Evolutionary conservation across 2,888 invertebrate genomes (phyloP).

Genomic region (Capitulum mitella): DNA sequence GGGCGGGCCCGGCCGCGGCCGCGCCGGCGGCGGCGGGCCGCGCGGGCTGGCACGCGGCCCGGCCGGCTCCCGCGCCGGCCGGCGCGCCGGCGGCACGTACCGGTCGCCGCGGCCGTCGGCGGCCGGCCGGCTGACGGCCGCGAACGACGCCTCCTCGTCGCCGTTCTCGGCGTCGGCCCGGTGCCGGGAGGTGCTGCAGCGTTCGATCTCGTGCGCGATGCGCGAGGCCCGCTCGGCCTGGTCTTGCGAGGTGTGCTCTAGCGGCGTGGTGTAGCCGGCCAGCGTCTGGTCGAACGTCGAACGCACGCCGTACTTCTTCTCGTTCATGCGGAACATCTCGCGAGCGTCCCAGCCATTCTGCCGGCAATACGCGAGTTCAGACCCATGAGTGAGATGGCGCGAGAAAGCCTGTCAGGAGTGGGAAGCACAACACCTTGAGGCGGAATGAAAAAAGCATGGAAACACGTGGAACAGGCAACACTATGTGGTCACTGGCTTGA

Average conservation of each 20-base stretch:
- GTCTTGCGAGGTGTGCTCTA: conserved; percentile 66
- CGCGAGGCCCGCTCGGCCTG: conserved; percentile 78
- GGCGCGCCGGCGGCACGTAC: conserved; percentile 23
- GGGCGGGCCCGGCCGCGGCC: conserved; percentile 29
- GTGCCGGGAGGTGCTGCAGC: conserved; percentile 69
- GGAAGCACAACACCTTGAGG: no score
- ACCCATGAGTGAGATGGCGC: no score
- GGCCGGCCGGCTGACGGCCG: neutral
- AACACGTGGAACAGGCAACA: no score
- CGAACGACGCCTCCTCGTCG: conserved; percentile 44
- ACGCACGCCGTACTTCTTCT: conserved; percentile 81
- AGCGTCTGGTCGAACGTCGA: conserved; percentile 87
- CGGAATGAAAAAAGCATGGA: no score
- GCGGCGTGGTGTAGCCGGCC: conserved; percentile 80
- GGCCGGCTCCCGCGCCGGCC: neutral
- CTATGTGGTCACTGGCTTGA: no score
- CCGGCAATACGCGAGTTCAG: no score
- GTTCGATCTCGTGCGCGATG: conserved; percentile 89
- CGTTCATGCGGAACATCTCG: conserved; percentile 94
- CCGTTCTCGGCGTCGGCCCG: conserved; percentile 84
- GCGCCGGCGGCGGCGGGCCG: conserved; percentile 29
- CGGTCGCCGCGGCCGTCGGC: neutral
- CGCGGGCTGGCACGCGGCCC: neutral
- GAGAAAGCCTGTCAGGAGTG: no score
- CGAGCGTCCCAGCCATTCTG: conserved; percentile 91